Evolutionary conservation across 2,888 invertebrate species (phyloP), one percentile per base, ranked within the genome.

Genomic region (Cabera pusaria): DNA sequence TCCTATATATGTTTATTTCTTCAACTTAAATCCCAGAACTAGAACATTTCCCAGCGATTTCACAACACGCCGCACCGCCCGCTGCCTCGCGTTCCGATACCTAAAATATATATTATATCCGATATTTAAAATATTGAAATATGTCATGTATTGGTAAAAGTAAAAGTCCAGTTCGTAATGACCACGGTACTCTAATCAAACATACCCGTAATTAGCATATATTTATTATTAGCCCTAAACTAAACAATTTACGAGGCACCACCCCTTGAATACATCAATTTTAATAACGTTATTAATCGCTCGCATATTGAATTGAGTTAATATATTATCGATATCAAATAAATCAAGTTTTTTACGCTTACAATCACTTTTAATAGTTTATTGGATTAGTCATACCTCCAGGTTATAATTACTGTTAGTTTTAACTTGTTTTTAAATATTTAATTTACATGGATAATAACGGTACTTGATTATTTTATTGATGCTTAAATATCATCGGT

Each of bases 321-420:
- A 49, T 46, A 43, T 27, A 35, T 33, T 16, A 32, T n/a, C n/a
- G n/a, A 18, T 31, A 11, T 44, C 37, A 29, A 31, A 44, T 47
- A 44, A 52, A 46, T 49, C 46, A 49, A 26, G 16, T 39, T 40
- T 37, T 31, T 31, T 47, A 41, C 20, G 35, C 11, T 29, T 34
- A 27, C 25, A 44, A 37, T 40, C 37, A 36, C 32, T 24, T 24
- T 17, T 38, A 39, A 35, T 41, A 33, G 23, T 39, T 36, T 28
- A 37, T 37, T 21, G 11, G 18, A 39, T 45, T 31, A 32, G 26
- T 32, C 27, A 18, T 39, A 22, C 26, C 39, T 21, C n/a, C 1
- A 14, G 32, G 26, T 24, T 6, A 27, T 12, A 6, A 8, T 33
- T 8, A 39, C 39, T 27, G 38, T 25, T 38, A 16, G n/a, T 4